phyloP scores from a whole-genome alignment of 1,140 invertebrate species.

The Caenorhabditis elegans region WBcel235 BX284605.5:8159501-8160000 shows the following conservation, averaged over 20 bases:
- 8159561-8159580: conserved; percentile 20
- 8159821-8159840: background rate
- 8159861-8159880: background rate
- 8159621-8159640: background rate
- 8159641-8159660: no score
- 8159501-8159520: background rate
- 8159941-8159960: background rate
- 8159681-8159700: background rate
- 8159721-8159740: background rate
- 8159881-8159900: background rate
- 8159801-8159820: no score
- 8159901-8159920: background rate
- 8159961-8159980: background rate
- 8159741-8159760: background rate
- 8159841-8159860: background rate
- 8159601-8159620: background rate
- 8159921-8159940: background rate
- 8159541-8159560: background rate
- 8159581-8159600: background rate
- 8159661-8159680: conserved; percentile 16
- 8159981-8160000: conserved; percentile 16
- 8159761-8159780: background rate
- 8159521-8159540: background rate
- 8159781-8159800: background rate
- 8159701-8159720: background rate